A percentile compares a stretch with the other conserved stretches of the same genome.
Conservation (phyloP, 2,888 invertebrate genomes). For the Hirtodrosophila confusa region DNA sequence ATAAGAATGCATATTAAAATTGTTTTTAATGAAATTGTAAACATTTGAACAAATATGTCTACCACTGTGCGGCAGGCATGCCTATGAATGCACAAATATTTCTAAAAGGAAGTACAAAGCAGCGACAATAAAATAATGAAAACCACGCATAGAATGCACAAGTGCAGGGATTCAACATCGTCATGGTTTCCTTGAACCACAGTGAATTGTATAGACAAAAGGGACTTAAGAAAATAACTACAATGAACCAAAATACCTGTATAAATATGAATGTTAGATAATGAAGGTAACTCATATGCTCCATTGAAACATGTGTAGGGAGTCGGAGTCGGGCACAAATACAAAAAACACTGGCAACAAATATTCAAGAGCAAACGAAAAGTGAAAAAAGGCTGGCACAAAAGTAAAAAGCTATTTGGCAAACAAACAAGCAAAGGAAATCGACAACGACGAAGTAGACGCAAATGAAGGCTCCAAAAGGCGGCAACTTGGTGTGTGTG, state of each 20-base stretch:
- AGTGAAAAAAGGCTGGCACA: slow-evolving; percentile 25
- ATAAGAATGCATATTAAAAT: too few species aligned
- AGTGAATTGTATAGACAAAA: too few species aligned
- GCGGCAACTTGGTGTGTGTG: slow-evolving; percentile 46
- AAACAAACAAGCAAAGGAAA: slow-evolving; percentile 56
- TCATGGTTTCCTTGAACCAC: too few species aligned
- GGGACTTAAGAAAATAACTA: too few species aligned
- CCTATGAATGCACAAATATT: slow-evolving; percentile 1
- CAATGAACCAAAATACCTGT: too few species aligned
- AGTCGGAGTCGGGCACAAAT: slow-evolving; percentile 6
- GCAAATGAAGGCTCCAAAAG: slow-evolving; percentile 52
- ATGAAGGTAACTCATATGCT: slow-evolving; percentile 7
- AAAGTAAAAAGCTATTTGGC: slow-evolving; percentile 50
- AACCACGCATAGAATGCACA: too few species aligned
- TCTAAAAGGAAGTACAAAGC: slow-evolving; percentile 4
- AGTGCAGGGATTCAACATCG: too few species aligned
- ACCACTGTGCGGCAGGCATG: slow-evolving; percentile 23
- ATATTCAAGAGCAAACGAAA: slow-evolving; percentile 54
- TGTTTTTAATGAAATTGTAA: too few species aligned
- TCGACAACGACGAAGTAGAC: slow-evolving; percentile 27
- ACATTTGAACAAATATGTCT: too few species aligned
- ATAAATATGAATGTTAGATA: neutral
- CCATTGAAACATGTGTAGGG: slow-evolving; percentile 23
- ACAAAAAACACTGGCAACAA: slow-evolving; percentile 10
- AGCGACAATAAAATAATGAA: neutral